Conservation (phyloP, 2,113 vertebrate species). For the Limanda limanda region DNA sequence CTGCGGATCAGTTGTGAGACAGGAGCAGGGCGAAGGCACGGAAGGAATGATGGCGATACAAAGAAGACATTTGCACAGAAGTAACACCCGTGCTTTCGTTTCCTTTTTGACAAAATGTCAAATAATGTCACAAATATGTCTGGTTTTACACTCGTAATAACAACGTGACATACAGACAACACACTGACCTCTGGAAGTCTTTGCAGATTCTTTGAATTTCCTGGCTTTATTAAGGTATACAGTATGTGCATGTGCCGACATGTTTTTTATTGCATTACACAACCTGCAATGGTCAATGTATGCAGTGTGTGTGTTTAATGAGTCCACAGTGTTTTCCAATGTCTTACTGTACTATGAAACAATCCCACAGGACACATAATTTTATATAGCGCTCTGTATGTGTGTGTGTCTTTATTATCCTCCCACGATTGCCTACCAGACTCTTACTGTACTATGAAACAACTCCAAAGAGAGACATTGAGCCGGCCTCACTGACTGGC, state of each 20-base stretch:
- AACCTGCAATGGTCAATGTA: conserved; percentile 29
- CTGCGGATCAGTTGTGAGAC: conserved; percentile 55
- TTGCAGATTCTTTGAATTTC: conserved; percentile 14
- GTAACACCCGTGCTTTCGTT: conserved; percentile 36
- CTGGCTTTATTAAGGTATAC: conserved; percentile 39
- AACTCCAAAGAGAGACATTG: conserved; percentile 67
- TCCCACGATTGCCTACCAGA: conserved; percentile 53
- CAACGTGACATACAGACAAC: conserved; percentile 22
- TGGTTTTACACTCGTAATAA: conserved; percentile 4
- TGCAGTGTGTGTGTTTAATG: conserved; percentile 56
- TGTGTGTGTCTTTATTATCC: conserved; percentile 64
- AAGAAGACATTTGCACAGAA: conserved; percentile 36
- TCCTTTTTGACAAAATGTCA: conserved; percentile 16
- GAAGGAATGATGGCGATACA: conserved; percentile 55
- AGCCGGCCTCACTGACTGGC: conserved; percentile 24
- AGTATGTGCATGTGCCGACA: not conserved
- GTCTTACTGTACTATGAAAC: conserved; percentile 56
- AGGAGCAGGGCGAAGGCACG: conserved; percentile 60
- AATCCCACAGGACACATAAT: conserved; percentile 62
- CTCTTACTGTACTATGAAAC: conserved; percentile 62
- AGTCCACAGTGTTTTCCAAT: conserved; percentile 40
- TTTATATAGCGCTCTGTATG: conserved; percentile 49
- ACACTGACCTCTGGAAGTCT: conserved; percentile 13
- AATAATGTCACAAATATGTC: conserved; percentile 11
- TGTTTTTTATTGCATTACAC: conserved; percentile 46